These are phyloP conservation scores for Zygaena filipendulae DNA, from an alignment of 2,888 invertebrate species.

Conservation along the genomic window DNA sequence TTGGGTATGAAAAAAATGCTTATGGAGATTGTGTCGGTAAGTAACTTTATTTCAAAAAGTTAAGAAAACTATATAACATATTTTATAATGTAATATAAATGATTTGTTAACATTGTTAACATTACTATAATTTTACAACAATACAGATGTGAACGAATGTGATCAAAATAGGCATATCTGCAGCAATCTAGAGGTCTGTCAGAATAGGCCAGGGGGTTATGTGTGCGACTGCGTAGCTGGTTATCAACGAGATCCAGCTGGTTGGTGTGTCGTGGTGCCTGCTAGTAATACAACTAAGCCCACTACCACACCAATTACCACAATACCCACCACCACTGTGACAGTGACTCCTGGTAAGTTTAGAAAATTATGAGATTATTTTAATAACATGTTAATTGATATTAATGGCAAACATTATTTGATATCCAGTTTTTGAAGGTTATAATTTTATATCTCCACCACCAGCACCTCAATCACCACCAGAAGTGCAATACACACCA, in stretches of 20 bases:
- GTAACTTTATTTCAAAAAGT: constrained; percentile 16
- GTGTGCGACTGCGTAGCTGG: constrained; percentile 83
- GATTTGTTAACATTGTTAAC: too few relatives aligned
- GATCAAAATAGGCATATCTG: constrained; percentile 62
- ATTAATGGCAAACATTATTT: too few relatives aligned
- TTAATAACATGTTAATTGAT: too few relatives aligned
- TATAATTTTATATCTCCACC: constrained; percentile 17
- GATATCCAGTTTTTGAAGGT: neutral
- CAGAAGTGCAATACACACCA: constrained; percentile 3
- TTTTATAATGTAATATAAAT: too few relatives aligned
- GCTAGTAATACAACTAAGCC: constrained; percentile 17
- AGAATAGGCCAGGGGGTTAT: constrained; percentile 86
- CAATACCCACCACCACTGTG: constrained; percentile 19
- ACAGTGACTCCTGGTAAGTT: constrained; percentile 12
- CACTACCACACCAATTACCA: constrained; percentile 18
- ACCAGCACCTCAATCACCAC: constrained; percentile 20
- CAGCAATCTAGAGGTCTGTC: constrained; percentile 68
- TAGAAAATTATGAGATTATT: too few relatives aligned
- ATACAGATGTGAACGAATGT: constrained; percentile 83
- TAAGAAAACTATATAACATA: constrained; percentile 1
- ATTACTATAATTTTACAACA: constrained; percentile 7
- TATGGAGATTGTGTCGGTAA: constrained; percentile 70
- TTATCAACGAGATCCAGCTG: constrained; percentile 72
- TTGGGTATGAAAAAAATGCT: constrained; percentile 64
- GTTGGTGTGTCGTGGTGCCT: constrained; percentile 30